Evolutionary conservation across 2,888 invertebrate species (phyloP), one percentile per base, ranked within the genome.

Genomic region (Leptinotarsa rubiginosa): DNA sequence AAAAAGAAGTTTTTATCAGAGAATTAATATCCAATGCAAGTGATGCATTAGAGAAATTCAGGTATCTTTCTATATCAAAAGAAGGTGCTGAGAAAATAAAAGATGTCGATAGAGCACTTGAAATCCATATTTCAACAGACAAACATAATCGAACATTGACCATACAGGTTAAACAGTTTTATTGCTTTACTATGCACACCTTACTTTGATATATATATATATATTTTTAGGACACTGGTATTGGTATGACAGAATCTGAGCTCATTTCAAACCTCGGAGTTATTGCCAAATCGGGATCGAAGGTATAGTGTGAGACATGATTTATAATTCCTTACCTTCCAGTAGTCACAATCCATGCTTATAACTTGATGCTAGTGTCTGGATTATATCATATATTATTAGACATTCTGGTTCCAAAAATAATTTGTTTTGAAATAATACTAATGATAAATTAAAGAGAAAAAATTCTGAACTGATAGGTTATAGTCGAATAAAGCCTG

Each of bases 11-110:
- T 12, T 99, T 99, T 86, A 93, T 99, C 15, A 91, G 98, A 80
- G 98, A 99, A 87, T 88, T 99, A 54, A 96, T 99, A 79, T 98
- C 98, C 0, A 99, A 99, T 89, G 95, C 97, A 0, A 98, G 97
- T 87, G 98, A 99, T 91, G 98, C 98, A 16, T 89, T 99, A 76
- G 98, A 99, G 87, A 99, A 98, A 87, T 92, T 98, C 79, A 90
- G 97, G 1, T 97, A 97, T 84, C 85, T 94, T 16, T 91, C 92
- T 81, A 88, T 95, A 66, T 89, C 90, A 4, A 89, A 91, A 31
- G 85, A 85, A 69, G 73, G 76, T 20, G 88, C 86, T 16, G 88
- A 87, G 47, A 86, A 90, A 66, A 86, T 92, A 66, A 89, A 89
- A 59, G 89, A 90, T 54, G 87, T 89, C 10, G 94, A 94, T 80